Percentiles rank a stretch among this genome's conserved stretches.
phyloP scores from a whole-genome alignment of 2,113 vertebrate genomes.

The Syrmaticus mikado region DNA sequence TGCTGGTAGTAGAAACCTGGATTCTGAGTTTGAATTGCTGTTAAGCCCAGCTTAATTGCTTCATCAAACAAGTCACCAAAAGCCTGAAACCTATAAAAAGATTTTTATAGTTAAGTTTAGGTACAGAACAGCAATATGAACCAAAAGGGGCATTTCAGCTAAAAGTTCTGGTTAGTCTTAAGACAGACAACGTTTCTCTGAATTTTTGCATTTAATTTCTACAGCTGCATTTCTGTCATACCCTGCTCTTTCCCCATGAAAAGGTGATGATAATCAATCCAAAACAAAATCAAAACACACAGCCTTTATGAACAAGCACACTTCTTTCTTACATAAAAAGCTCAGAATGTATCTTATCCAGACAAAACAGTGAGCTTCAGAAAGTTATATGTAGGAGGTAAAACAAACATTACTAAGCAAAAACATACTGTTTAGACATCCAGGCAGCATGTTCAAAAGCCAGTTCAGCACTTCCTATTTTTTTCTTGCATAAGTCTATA shows the following conservation, averaged over 20 bases:
- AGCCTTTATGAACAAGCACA: not conserved
- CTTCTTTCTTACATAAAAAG: not conserved
- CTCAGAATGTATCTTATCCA: not conserved
- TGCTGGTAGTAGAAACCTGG: conserved; percentile 99
- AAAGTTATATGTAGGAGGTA: not conserved
- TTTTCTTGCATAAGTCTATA: conserved; percentile 97
- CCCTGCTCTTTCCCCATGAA: not conserved
- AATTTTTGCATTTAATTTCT: not conserved
- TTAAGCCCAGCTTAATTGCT: conserved; percentile 96
- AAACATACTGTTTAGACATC: conserved; percentile 98
- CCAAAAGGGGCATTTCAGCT: not conserved
- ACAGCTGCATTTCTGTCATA: not conserved
- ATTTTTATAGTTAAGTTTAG: not conserved
- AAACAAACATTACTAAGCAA: not conserved
- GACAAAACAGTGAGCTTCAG: not conserved
- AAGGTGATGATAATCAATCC: not conserved
- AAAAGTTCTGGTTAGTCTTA: not conserved
- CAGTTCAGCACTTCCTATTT: conserved; percentile 95
- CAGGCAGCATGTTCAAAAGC: conserved; percentile 96
- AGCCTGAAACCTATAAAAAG: conserved; percentile 87
- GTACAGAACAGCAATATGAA: not conserved
- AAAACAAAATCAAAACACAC: not conserved
- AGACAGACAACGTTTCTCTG: not conserved
- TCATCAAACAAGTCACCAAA: conserved; percentile 99
- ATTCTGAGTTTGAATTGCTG: conserved; percentile 98